phyloP scores from a whole-genome alignment of 2,888 invertebrate species.

The Coleophora flavipennella region DNA sequence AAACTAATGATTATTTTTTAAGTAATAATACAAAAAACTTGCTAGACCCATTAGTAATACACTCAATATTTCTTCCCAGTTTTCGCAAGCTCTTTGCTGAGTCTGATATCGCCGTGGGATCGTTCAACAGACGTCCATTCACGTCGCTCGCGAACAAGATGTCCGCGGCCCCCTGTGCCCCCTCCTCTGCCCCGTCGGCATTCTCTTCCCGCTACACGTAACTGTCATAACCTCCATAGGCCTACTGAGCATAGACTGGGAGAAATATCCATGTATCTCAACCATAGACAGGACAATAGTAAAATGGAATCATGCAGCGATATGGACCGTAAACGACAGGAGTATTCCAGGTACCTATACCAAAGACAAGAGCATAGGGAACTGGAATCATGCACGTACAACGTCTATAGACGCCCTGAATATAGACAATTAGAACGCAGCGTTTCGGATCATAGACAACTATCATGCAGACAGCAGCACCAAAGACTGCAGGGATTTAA shows the following conservation, averaged over 20 bases:
- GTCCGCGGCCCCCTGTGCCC: slow-evolving; percentile 67
- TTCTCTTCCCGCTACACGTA: slow-evolving; percentile 30
- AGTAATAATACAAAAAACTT: too few relatives aligned
- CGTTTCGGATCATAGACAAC: too few relatives aligned
- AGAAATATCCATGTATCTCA: slow-evolving; percentile 6
- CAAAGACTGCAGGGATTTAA: too few relatives aligned
- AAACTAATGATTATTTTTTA: too few relatives aligned
- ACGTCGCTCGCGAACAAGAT: slow-evolving; percentile 83
- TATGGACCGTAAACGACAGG: slow-evolving; percentile 31
- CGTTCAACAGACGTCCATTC: slow-evolving; percentile 86
- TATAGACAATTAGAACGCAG: too few relatives aligned
- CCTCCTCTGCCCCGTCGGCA: slow-evolving; percentile 59
- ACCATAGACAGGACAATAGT: too few relatives aligned
- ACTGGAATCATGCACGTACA: too few relatives aligned
- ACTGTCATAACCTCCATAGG: slow-evolving; percentile 15
- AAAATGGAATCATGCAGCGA: slow-evolving; percentile 19
- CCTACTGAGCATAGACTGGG: slow-evolving; percentile 29
- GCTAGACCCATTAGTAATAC: too few relatives aligned
- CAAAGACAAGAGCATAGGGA: too few relatives aligned
- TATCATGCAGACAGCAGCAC: too few relatives aligned
- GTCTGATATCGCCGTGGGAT: slow-evolving; percentile 78
- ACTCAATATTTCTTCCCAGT: slow-evolving; percentile 49
- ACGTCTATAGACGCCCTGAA: too few relatives aligned
- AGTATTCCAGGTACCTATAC: background rate
- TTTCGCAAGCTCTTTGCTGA: slow-evolving; percentile 93